Evolutionary conservation across 2,113 vertebrate species (phyloP), one percentile per base, ranked within the genome.

Genomic region (Pachycephala philippinensis): DNA sequence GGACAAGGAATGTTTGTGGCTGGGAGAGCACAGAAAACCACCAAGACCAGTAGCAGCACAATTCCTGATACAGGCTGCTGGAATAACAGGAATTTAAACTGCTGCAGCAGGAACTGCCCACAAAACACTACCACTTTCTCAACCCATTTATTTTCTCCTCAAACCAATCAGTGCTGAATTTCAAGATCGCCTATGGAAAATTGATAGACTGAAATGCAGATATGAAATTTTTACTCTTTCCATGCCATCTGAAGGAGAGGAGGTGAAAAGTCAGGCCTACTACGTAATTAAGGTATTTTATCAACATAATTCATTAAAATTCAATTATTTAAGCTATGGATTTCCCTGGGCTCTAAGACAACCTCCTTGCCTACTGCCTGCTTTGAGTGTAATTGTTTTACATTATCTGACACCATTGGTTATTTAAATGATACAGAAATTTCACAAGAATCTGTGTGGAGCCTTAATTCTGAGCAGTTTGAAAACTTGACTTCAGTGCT

Each of bases 211-310:
- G 98, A 99, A 97, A 97, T 98, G 98, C 47, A 98, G 98, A 91
- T 99, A 98, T 1, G 99, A 99, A 98, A 95, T 99, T 47, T 52
- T 99, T 92, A 99, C 97, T 49, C 59, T 98, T 77, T 94, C 97
- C 35, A 98, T 98, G 69, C 95, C 98, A 77, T 98, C 98, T 11
- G 98, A 99, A 66, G 99, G 98, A 68, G 99, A 99, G 88, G 98
- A 99, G 92, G 98, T 98, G 52, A 98, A 97, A 83, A 98, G 98
- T 8, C 98, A 98, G 64, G 96, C 98, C 52, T 99, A 99, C 92
- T 99, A 98, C 87, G 98, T 99, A 83, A 98, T 98, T 89, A 99
- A 99, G 98, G 99, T 99, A 94, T 81, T 95, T 90, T 54, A 66
- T 44, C 47, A 69, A 87, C 1, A 17, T 47, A 35, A 53, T 88